Conservation (phyloP, 2,888 invertebrate genomes). For the Phaonia tiefii region DNA sequence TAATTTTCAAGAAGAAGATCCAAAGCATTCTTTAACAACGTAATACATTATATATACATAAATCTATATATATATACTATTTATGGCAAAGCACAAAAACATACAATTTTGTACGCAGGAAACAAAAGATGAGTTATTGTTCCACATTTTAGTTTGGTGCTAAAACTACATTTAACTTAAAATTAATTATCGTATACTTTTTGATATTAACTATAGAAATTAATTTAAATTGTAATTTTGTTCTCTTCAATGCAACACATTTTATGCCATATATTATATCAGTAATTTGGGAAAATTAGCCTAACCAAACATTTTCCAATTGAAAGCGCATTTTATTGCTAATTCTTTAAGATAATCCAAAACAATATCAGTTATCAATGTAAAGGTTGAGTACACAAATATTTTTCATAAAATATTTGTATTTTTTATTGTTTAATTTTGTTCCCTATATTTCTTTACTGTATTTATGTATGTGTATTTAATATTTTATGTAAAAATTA, state of each 20-base stretch:
- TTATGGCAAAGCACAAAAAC: constrained; percentile 59
- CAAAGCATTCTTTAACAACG: constrained; percentile 10
- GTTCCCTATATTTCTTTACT: too few relatives aligned
- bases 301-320: too few relatives aligned
- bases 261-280: too few relatives aligned
- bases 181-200: constrained; percentile 53
- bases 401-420: too few relatives aligned
- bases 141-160: constrained; percentile 62
- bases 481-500: too few relatives aligned
- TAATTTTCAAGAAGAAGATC: constrained; percentile 1
- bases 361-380: too few relatives aligned
- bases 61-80: constrained; percentile 54
- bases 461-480: too few relatives aligned
- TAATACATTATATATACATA: not conserved
- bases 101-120: constrained; percentile 10
- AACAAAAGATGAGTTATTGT: constrained; percentile 9
- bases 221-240: constrained; percentile 17
- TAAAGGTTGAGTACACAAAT: too few relatives aligned
- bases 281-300: too few relatives aligned
- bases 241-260: constrained; percentile 7
- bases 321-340: too few relatives aligned
- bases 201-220: constrained; percentile 32
- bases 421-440: too few relatives aligned
- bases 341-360: too few relatives aligned
- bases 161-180: constrained; percentile 48